Evolutionary conservation across 2,113 vertebrate genomes (phyloP), one percentile per base, ranked within the genome.

Genomic region (Lepus americanus): DNA sequence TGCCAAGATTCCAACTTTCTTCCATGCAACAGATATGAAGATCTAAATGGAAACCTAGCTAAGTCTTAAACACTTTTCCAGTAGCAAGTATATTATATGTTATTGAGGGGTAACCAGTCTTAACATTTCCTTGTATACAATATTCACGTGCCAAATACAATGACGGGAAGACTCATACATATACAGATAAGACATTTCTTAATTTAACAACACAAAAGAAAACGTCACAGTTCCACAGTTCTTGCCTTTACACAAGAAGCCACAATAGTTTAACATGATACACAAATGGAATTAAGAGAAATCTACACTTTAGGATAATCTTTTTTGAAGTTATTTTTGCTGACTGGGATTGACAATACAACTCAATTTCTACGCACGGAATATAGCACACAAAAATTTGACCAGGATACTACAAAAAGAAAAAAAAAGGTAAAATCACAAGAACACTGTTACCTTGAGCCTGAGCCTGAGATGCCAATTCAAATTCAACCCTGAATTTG

Each of bases 21-120:
- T 99, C 99, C 99, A 99, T 99, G 99, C 99, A 99, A 99, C 98
- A 99, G 98, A 99, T 99, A 99, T 98, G 98, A 99, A 99, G 98
- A 98, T 97, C 98, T 98, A 98, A 98, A 99, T 98, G 98, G 98
- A 98, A 99, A 98, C 98, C 98, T 99, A 99, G 97, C 98, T 98
- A 98, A 98, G 97, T 97, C 97, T 98, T 98, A 98, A 98, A 98
- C 98, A 98, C 98, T 98, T 98, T 98, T 98, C 98, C 98, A 98
- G 98, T 98, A 99, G 99, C 98, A 98, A 98, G 98, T 98, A 98
- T 98, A 98, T 99, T 98, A 98, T 98, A 99, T 98, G 98, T 98
- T 99, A 98, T 98, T 98, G 98, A 98, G 98, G 98, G 98, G 96
- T 98, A 98, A 99, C 98, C 98, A 98, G 98, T 98, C 98, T 98